Base-by-base conservation (phyloP, 2,797 vertebrate species). In the Oreortyx pictus region DNA sequence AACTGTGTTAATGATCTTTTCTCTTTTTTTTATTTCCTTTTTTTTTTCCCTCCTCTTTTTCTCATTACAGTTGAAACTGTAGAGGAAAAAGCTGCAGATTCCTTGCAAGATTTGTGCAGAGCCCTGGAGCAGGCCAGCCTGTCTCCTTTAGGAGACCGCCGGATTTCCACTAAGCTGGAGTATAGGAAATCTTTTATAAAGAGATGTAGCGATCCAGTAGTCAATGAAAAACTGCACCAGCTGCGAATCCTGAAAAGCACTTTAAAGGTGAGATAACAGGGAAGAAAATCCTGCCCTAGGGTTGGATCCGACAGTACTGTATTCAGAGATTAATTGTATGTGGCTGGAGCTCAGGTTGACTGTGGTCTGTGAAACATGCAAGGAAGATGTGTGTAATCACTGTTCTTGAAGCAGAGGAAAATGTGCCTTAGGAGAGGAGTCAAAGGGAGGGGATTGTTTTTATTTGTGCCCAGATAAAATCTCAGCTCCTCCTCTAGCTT, bases 211-310 rank as follows among this genome's bases (percentile, higher is more conserved):
- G 98, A 99, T 97, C 99, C 99, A 90, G 98, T 98, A 97, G 98
- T 99, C 97, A 99, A 99, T 97, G 99, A 99, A 83, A 99, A 98
- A 62, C 98, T 99, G 89, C 99, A 99, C 96, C 98, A 98, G 95
- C 98, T 99, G 85, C 98, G 99, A 97, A 99, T 99, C 96, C 98
- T 99, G 95, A 98, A 98, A 97, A 99, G 99, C 98, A 99, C 99
- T 92, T 98, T 99, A 97, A 99, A 99, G 99, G 99, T 99, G 97
- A 94, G 94, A 79, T 80, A 82, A 95, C 91, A 93, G 73, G 70
- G 33, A 49, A 82, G 44, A 88, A 57, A 96, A 71, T 79, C 82
- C 73, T 82, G 73, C 77, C 75, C 79, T 67, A 83, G 72, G 89
- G 61, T 73, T 71, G 76, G 56, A 65, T 84, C 0, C 4, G 84